Base-by-base conservation (phyloP, 1,140 invertebrate genomes). In the Panulirus ornatus region DNA sequence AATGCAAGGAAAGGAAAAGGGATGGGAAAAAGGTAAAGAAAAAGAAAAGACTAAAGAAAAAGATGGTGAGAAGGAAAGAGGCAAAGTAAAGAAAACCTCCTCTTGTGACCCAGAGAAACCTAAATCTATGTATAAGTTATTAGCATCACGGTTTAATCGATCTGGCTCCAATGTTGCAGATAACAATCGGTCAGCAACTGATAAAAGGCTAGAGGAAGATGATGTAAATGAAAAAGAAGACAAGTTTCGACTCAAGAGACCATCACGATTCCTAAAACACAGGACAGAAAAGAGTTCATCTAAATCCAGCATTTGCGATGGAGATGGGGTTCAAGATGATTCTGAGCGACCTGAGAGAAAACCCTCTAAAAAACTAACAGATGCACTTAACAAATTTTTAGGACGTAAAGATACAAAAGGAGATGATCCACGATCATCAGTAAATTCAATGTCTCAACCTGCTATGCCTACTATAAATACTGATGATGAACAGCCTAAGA, bases 331-430 rank as follows among this genome's bases (percentile, higher is more conserved):
- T 16, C 47, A 76, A 63, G 91, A 91, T 44, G 86, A 84, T 27
- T 76, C 85, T 2, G 92, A 92, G 8, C 44, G 76, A 27, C 42
- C 38, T 38, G 92, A 92, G 19, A 89, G 87, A 34, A 92, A 91
- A 47, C 86, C 89, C 30, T 89, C 89, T 16, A 92, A 92, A 42
- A 92, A 92, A 81, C 85, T 92, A 16, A 91, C 90, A 0, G 82
- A 92, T 54, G 92, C 92, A 82, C 86, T 92, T 6, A 92, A 92
- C 47, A 92, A 92, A 73, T 92, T 92, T 40, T 42, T 92, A 44
- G 92, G 92, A n/a, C 78, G 92, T 27, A 92, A 92, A 51, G 86
- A 91, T 47, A 54, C 81, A 66, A 70, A 88, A 14, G 81, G 66
- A 58, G 81, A 89, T 27, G n/a, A 90, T n/a, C n/a, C 34, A n/a